Base-by-base conservation (phyloP, 2,888 invertebrate species). In the Andrena haemorrhoa region DNA sequence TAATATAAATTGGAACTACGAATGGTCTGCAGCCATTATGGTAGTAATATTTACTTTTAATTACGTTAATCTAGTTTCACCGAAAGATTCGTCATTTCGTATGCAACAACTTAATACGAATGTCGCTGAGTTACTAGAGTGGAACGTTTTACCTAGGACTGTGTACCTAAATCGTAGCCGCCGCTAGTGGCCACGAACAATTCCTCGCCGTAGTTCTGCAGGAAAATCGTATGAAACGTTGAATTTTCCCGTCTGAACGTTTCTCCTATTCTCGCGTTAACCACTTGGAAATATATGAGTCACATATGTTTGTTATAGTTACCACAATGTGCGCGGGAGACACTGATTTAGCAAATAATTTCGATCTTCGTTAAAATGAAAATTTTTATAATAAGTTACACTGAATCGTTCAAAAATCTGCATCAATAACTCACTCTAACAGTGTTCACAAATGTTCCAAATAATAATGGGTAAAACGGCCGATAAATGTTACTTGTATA, bases 161-260 rank as follows among this genome's bases (percentile, higher is more conserved):
- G 20, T 58, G 33, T 68, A 23, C 23, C 12, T 23, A 75, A 69
- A 49, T 35, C 31, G 41, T 16, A n/a, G 33, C 33, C 12, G 33
- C 1, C 20, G 60, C 20, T 60, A 35, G n/a, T 56, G 7, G 12
- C 33, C 23, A n/a, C 6, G 47, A 75, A n/a, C 16, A 74, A 60
- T 69, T 49, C 12, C 2, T 4, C 12, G 20, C 29, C 23, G 35
- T 20, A 35, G 33, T 41, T 61, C 23, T 47, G n/a, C 47, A 12
- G 6, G 12, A 35, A 53, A 64, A 53, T 31, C 20, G 12, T n/a
- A 53, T 10, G 51, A 3, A 72, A 72, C 23, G 49, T 10, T n/a
- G n/a, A 72, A 33, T 33, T 26, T 51, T 26, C 63, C 3, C 10
- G 49, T 51, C 33, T 10, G 51, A 35, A 72, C 51, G 10, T 51